Percentiles rank a stretch among this genome's conserved stretches.
Evolutionary conservation across 1,140 invertebrate genomes (phyloP).

Genomic region (Drosophila bipectinata): DNA sequence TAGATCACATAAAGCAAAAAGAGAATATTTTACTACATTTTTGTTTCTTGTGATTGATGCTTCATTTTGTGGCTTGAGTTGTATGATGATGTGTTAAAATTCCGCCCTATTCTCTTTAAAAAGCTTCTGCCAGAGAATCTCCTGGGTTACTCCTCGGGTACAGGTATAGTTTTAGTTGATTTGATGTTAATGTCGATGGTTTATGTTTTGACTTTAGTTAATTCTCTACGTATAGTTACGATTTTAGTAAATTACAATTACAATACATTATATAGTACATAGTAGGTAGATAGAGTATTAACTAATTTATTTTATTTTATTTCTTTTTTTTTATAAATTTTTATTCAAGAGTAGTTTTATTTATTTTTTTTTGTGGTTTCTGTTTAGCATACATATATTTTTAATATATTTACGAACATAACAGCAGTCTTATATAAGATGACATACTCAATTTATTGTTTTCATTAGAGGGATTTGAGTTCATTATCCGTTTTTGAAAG

Average conservation of each 20-base stretch:
- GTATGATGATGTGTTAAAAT: constrained; percentile 41
- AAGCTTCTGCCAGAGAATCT: constrained; percentile 20
- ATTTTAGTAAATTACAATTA: constrained; percentile 69
- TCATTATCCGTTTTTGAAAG: constrained; percentile 53
- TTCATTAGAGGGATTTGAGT: constrained; percentile 75
- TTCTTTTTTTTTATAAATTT: constrained; percentile 51
- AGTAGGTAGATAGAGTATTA: constrained; percentile 65
- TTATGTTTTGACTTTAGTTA: constrained; percentile 57
- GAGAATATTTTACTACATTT: constrained; percentile 82
- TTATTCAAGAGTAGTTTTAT: constrained; percentile 37
- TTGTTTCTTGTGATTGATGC: constrained; percentile 24
- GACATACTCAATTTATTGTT: constrained; percentile 81
- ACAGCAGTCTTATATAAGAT: constrained; percentile 84
- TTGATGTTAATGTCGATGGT: constrained; percentile 34
- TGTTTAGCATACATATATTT: constrained; percentile 75
- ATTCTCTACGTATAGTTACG: constrained; percentile 71
- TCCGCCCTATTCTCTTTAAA: constrained; percentile 36
- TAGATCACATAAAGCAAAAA: constrained; percentile 83
- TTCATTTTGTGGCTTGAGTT: constrained; percentile 46
- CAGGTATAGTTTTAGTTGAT: constrained; percentile 30
- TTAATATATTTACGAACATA: constrained; percentile 84
- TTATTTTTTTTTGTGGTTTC: constrained; percentile 61
- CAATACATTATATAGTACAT: constrained; percentile 70
- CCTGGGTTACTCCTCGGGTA: neutral
- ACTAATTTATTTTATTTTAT: constrained; percentile 53